Evolutionary conservation across 1,140 invertebrate species (phyloP).

Genomic region (Mya arenaria): DNA sequence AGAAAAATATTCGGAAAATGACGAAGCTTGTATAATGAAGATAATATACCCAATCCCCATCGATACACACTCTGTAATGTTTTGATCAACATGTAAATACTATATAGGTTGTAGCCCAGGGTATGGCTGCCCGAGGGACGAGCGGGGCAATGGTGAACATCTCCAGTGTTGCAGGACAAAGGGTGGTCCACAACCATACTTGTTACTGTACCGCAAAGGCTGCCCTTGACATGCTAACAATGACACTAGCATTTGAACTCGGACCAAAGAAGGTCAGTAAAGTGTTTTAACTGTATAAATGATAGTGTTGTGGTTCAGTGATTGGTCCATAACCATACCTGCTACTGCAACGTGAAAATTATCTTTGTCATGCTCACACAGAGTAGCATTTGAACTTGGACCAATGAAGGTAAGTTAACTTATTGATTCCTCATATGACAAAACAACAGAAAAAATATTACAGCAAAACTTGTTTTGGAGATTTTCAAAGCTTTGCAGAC

Average conservation of each 20-base stretch:
- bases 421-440: too few species aligned
- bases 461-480: too few species aligned
- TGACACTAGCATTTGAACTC: slow-evolving; percentile 90
- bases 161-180: slow-evolving; percentile 87
- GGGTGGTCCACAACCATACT: slow-evolving; percentile 88
- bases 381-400: neutral
- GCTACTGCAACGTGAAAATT: neutral
- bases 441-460: too few species aligned
- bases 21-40: too few species aligned
- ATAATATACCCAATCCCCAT: too few species aligned
- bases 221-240: slow-evolving; percentile 83
- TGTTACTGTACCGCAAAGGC: slow-evolving; percentile 87
- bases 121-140: slow-evolving; percentile 85
- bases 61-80: too few species aligned
- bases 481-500: too few species aligned
- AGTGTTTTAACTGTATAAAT: too few species aligned
- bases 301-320: too few species aligned
- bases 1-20: too few species aligned
- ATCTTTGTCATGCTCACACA: neutral
- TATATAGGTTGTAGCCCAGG: slow-evolving; percentile 83
- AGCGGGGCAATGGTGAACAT: slow-evolving; percentile 92
- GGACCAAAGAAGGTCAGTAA: slow-evolving; percentile 84
- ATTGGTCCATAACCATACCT: neutral
- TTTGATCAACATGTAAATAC: too few species aligned
- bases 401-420: too few species aligned